Base-by-base conservation (phyloP, 2,888 invertebrate genomes). In the Ectemnius lituratus region DNA sequence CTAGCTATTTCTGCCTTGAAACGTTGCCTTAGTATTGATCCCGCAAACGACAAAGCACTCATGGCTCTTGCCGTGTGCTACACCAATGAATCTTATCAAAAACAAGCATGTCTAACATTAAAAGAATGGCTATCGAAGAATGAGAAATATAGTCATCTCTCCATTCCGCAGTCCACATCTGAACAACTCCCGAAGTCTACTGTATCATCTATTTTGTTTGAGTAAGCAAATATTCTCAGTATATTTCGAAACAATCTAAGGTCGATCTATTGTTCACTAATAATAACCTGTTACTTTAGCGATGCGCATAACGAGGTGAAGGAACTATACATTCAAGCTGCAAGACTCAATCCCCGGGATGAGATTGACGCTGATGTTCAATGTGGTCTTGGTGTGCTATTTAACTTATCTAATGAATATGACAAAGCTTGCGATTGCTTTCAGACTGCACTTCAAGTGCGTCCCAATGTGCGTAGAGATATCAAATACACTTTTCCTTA, bases 371-470 rank as follows among this genome's bases (percentile, higher is more conserved):
- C 97, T 23, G 97, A 98, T 91, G 95, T 99, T 6, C 98, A 98
- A 91, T 96, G 96, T 92, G 98, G 97, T 62, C 92, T 99, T 16
- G 99, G 99, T 2, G 97, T 99, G 16, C 93, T 99, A 49, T 99
- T 98, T 88, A 99, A 99, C 91, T 93, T 99, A 56, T 96, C 96
- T 56, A 96, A 96, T 23, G 98, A 99, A 88, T 98, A 96, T 91
- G 96, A 97, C 84, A 98, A 98, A 92, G 99, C 99, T 14, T 96
- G 96, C 0, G 99, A 99, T 91, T 99, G 99, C 91, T 98, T 99
- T 90, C 94, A 94, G 85, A 94, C 98, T 56, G 99, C 99, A 0
- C 91, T 99, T 14, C 95, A 96, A 91, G 95, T 96, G 14, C 93
- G 94, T 86, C 95, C 94, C n/a, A 92, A 95, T 84, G 95, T 95